Conservation (phyloP, 1,140 invertebrate genomes). For the Idris sp. region DNA sequence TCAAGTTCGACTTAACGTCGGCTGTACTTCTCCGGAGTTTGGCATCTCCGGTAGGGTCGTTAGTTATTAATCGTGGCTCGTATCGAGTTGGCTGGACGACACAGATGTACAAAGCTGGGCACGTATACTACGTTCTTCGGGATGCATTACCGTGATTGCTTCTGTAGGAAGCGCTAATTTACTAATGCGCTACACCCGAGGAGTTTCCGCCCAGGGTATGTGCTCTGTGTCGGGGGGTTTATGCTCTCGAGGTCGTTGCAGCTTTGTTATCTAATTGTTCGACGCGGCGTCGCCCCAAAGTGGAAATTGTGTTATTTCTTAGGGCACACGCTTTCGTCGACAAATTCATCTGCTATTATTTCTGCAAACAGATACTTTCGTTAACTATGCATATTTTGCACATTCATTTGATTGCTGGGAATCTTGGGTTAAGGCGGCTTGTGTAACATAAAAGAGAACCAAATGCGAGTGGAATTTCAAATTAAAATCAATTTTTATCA, state of each 20-base stretch:
- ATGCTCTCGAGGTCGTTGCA: conserved; percentile 40
- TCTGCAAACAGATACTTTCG: conserved; percentile 49
- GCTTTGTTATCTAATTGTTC: conserved; percentile 62
- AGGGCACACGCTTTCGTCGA: conserved; percentile 9
- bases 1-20: conserved; percentile 35
- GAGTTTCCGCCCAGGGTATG: conserved; percentile 19
- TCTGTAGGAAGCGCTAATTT: conserved; percentile 72
- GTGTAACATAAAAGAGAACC: conserved; percentile 4
- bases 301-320: conserved; percentile 41
- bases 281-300: conserved; percentile 39
- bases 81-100: conserved; percentile 49
- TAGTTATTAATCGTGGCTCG: conserved; percentile 68
- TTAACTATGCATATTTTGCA: conserved; percentile 44
- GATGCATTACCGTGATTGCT: conserved; percentile 74
- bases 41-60: conserved; percentile 44
- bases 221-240: conserved; percentile 8
- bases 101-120: conserved; percentile 49
- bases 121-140: conserved; percentile 56
- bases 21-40: conserved; percentile 26
- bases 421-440: conserved; percentile 17
- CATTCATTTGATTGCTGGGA: conserved; percentile 22
- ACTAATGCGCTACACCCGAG: conserved; percentile 69
- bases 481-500: conserved; percentile 20
- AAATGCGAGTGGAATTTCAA: not conserved
- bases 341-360: conserved; percentile 40